Evolutionary conservation across 2,113 vertebrate genomes (phyloP), one percentile per base, ranked within the genome.

Genomic region (Zingel zingel): DNA sequence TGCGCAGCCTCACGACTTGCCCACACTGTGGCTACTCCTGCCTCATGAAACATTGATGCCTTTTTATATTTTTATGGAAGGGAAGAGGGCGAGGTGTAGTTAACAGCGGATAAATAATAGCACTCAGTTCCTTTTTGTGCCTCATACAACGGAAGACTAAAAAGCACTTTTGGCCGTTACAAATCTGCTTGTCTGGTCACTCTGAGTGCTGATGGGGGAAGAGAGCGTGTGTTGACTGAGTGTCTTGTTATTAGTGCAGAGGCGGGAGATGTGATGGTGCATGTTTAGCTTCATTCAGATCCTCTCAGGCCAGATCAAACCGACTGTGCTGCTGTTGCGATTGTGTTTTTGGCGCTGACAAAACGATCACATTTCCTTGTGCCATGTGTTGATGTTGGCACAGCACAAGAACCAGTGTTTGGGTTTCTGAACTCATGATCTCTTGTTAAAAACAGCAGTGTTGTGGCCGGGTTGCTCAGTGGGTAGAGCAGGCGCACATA

Each of bases 51-150:
- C 43, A 89, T 91, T 64, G 53, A 91, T 70, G 43, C 53, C 63
- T 79, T 83, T 77, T 87, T 56, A 82, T 79, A 62, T 87, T 85
- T 91, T 81, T 25, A 81, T 82, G 77, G 70, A 56, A 18, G 51
- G 16, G 47, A 48, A 15, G 33, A 59, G 63, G 30, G 63, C 14
- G n/a, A 74, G 80, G 74, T 82, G 74, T 83, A 82, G 65, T 77
- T 88, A 80, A 74, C 85, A 33, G 73, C 47, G 14, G 78, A 88
- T 92, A 86, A 86, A 90, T 94, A 84, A 90, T 77, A 18, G 65
- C 57, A 56, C 79, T 63, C 50, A 2, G 21, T 12, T 74, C 71
- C 58, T 12, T 30, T 72, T 61, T 62, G 43, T 82, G 77, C 57
- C 69, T 77, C 23, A 7, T 6, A 11, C 61, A 53, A 74, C 36